A percentile compares a stretch with the other conserved stretches of the same genome.
Evolutionary conservation across 2,113 vertebrate species (phyloP).

Genomic region (Butorides virescens): DNA sequence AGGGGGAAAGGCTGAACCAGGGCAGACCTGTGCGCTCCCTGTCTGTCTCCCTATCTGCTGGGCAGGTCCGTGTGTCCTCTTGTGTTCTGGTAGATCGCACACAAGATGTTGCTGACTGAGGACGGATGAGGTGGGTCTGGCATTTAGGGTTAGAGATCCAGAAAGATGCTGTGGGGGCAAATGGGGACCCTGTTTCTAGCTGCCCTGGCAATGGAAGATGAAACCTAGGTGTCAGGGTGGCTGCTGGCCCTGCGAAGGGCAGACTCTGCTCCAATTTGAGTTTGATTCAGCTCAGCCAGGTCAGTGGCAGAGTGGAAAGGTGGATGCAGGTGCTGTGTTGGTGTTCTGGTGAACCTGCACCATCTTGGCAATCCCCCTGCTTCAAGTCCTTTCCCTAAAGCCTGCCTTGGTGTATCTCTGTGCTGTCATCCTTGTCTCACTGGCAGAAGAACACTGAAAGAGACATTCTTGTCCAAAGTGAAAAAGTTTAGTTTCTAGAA

Average conservation of each 20-base stretch:
- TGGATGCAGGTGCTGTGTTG: background rate
- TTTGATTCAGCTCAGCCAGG: background rate
- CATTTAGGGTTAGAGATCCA: rapidly evolving
- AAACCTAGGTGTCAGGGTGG: background rate
- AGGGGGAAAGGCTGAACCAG: rapidly evolving
- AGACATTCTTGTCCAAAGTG: background rate
- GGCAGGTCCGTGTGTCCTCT: no score
- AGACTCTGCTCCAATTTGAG: rapidly evolving
- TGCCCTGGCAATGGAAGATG: no score
- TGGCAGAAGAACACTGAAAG: background rate
- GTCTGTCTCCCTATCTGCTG: background rate
- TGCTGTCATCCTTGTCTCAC: background rate
- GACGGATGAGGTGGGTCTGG: rapidly evolving
- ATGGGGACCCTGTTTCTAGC: background rate
- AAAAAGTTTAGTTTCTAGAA: background rate
- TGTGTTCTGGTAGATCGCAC: background rate
- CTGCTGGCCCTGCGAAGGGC: background rate
- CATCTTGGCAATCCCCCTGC: background rate
- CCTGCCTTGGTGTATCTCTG: background rate
- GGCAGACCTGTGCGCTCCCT: background rate
- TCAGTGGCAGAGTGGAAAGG: background rate
- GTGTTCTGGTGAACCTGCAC: background rate
- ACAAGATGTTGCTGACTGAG: background rate
- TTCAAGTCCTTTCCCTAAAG: background rate
- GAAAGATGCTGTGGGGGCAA: background rate